Base-by-base conservation (phyloP, 1,140 invertebrate species). In the Aradophagus sp. region DNA sequence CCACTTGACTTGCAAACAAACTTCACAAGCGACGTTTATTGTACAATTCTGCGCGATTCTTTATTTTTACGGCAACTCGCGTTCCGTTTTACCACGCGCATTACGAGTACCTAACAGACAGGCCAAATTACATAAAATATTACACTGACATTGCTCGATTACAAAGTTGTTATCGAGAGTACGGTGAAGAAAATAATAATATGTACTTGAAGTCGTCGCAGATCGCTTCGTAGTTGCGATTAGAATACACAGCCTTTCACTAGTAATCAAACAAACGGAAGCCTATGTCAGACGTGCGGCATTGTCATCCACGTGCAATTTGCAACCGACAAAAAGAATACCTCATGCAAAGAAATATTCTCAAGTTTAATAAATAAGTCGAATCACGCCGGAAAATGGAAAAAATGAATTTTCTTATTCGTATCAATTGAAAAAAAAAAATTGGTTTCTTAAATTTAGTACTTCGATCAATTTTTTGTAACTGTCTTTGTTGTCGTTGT, bases 251-350 rank as follows among this genome's bases (percentile, higher is more conserved):
- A 6, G 23, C 55, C 45, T 68, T 68, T 68, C 63, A 68, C 47
- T 68, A 45, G 32, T 47, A 52, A 68, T 68, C 53, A 68, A 59
- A 68, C 36, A 38, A 65, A 58, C 63, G 63, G 63, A 67, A 58
- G 39, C 31, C 14, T 27, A 50, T 42, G 44, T 23, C 27, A 38
- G 52, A 48, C 26, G 15, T 13, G 45, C 32, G 48, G 31, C 16
- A 23, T 53, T 63, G 39, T 48, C 42, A 65, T 41, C 27, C 10
- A 39, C 1, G 35, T 39, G 34, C 47, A 45, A 32, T 47, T 45
- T 53, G 8, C 38, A 32, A 45, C 7, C 12, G 27, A 20, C 17
- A 17, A 27, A 53, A 63, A 14, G 11, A 53, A 20, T 23, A 23
- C n/a, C 2, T n/a, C 3, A 47, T 14, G 26, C 32, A n/a, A 11